A percentile compares a stretch with the other conserved stretches of the same genome.
Conservation (phyloP, 2,888 invertebrate genomes). For the Drosophila ezoana region DNA sequence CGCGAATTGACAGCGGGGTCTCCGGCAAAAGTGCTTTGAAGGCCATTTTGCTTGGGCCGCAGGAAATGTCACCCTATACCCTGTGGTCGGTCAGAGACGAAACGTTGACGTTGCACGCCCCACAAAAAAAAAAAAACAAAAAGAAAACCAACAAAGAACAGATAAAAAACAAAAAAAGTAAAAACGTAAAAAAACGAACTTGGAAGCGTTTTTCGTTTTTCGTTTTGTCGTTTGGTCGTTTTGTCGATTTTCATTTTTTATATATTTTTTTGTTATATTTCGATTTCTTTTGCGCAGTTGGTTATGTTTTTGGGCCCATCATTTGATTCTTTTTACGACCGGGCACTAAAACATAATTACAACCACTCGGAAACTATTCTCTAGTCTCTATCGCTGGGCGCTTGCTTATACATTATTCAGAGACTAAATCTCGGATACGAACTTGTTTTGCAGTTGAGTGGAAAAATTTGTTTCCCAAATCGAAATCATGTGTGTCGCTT, state of each 20-base stretch:
- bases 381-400: neutral
- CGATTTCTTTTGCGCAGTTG: constrained; percentile 65
- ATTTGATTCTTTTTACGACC: constrained; percentile 30
- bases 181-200: constrained; percentile 25
- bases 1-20: constrained; percentile 37
- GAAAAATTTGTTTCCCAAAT: constrained; percentile 22
- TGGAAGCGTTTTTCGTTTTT: constrained; percentile 40
- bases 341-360: constrained; percentile 47
- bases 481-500: neutral
- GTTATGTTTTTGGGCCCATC: constrained; percentile 15
- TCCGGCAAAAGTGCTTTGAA: constrained; percentile 66
- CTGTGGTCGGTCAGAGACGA: constrained; percentile 32
- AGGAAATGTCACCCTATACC: constrained; percentile 75
- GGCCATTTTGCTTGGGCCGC: constrained; percentile 55
- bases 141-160: constrained; percentile 11
- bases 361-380: constrained; percentile 24
- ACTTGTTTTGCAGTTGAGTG: constrained; percentile 38
- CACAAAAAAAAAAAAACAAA: constrained; percentile 4
- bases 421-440: constrained; percentile 9
- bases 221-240: constrained; percentile 28
- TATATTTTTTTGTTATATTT: constrained; percentile 5
- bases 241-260: constrained; percentile 13
- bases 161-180: neutral
- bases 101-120: constrained; percentile 62
- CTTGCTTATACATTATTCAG: constrained; percentile 15